phyloP scores from a whole-genome alignment of 1,140 invertebrate species.

The Pseudachorutes palmiensis region DNA sequence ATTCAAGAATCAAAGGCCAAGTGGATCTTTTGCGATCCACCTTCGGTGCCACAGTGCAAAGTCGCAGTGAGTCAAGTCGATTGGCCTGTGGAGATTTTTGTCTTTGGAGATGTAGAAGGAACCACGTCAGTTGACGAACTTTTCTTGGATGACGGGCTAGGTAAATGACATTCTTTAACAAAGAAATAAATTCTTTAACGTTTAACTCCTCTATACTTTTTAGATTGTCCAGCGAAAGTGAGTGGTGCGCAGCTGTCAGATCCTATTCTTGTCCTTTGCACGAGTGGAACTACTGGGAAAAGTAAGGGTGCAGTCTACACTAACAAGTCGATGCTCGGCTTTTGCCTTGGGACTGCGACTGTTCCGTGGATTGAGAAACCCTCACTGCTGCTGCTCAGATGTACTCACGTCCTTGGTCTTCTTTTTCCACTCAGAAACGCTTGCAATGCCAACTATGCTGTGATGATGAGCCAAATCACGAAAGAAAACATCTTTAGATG shows the following conservation, averaged over 20 bases:
- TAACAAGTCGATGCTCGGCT: conserved; percentile 22
- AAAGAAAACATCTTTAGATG: conserved; percentile 37
- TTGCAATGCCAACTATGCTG: conserved; percentile 24
- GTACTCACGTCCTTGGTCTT: conserved; percentile 34
- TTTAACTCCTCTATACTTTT: neutral
- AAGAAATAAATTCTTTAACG: neutral
- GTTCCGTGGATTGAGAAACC: conserved; percentile 24
- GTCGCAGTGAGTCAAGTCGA: conserved; percentile 16
- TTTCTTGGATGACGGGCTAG: conserved; percentile 28
- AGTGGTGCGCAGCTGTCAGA: conserved; percentile 20
- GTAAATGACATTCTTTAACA: conserved; percentile 3
- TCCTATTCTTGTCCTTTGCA: conserved; percentile 30
- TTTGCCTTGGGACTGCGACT: conserved; percentile 21
- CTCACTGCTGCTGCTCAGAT: conserved; percentile 25
- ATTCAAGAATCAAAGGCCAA: conserved; percentile 28
- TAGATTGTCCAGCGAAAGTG: conserved; percentile 24
- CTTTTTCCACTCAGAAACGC: conserved; percentile 33
- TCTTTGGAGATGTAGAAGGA: conserved; percentile 26
- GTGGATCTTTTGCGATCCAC: conserved; percentile 33
- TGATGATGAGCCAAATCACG: conserved; percentile 37
- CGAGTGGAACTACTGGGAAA: conserved; percentile 31
- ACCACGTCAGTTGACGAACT: conserved; percentile 27
- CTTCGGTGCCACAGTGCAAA: conserved; percentile 18
- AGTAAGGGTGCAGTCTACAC: conserved; percentile 36
- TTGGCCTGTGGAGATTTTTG: conserved; percentile 33